Evolutionary conservation across 53 echinoderm and acorn worm genomes (phyloP), one percentile per base, ranked within the genome.

Genomic region (Hippasteria phrygiana): DNA sequence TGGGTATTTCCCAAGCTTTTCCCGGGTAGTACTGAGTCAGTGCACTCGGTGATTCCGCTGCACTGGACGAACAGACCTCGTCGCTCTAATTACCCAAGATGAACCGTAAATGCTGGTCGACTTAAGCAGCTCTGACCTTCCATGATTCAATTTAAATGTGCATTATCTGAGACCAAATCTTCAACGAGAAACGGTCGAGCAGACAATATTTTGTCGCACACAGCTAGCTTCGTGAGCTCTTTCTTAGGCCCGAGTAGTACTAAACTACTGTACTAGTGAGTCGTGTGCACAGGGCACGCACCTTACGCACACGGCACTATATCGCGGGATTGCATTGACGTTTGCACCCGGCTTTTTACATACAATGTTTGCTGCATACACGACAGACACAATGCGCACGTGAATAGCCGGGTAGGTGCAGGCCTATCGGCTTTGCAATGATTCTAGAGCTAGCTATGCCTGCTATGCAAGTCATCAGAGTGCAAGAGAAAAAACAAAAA

Each of bases 391-490:
- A n/a, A n/a, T 28, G 3, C 24, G 41, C 72, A 72, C 72, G 72
- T 72, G 72, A 66, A 35, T 66, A 9, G 32, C 67, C 67, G 64
- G 64, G 33, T 20, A 17, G 4, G 62, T 59, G 17, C 62, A 46
- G 12, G 46, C 12, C 5, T 46, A 46, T 8, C 2, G 20, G 20
- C 9, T 17, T 51, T 51, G 48, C 74, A 74, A 43, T 45, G 28
- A n/a, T 41, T 43, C 28, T 29, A 28, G 1, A n/a, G 51, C 20
- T 77, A n/a, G 51, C 20, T 77, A 51, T 77, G 51, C 59, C 31
- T 13, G 64, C 81, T 43, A 63, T 43, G 32, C 28, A 39, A 80
- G 81, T 81, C 81, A 81, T 63, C 62, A 31, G 63, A 54, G 73
- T 17, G n/a, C 22, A 59, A 24, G 18, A 41, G 41, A 40, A 55